Percentiles rank a stretch among this genome's conserved stretches.
Evolutionary conservation across 1,140 invertebrate species (phyloP).

Genomic region (Marisa cornuarietis): DNA sequence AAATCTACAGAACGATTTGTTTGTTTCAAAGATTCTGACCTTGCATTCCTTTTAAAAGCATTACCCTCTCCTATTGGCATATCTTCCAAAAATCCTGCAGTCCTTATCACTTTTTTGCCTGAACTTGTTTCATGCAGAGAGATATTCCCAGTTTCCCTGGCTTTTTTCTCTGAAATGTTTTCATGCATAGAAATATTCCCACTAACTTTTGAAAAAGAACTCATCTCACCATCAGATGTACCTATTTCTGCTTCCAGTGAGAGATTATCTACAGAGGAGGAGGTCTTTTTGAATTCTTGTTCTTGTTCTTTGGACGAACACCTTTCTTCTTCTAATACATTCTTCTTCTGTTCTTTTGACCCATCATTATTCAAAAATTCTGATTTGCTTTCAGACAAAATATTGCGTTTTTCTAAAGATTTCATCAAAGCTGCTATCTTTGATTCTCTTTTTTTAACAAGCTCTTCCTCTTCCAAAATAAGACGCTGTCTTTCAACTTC

Average conservation of each 20-base stretch:
- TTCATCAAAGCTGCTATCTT: constrained; percentile 22
- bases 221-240: not conserved
- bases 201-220: not conserved
- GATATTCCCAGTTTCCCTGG: not conserved
- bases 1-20: not conserved
- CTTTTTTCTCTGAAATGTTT: not conserved
- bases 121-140: not conserved
- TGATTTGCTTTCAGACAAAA: not conserved
- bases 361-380: not conserved
- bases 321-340: too few relatives aligned
- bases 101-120: not conserved
- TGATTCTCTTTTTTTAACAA: constrained; percentile 4
- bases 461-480: constrained; percentile 24
- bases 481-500: too few relatives aligned
- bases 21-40: not conserved
- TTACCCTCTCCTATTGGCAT: not conserved
- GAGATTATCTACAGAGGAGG: not conserved
- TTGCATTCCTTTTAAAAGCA: not conserved
- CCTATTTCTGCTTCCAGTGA: not conserved
- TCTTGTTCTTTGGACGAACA: too few relatives aligned
- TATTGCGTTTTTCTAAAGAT: constrained; percentile 22
- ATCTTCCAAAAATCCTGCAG: constrained; percentile 12
- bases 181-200: not conserved
- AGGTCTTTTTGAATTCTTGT: too few relatives aligned
- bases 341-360: not conserved